Conservation (phyloP, 2,888 invertebrate genomes). For the Sinelater perroti region DNA sequence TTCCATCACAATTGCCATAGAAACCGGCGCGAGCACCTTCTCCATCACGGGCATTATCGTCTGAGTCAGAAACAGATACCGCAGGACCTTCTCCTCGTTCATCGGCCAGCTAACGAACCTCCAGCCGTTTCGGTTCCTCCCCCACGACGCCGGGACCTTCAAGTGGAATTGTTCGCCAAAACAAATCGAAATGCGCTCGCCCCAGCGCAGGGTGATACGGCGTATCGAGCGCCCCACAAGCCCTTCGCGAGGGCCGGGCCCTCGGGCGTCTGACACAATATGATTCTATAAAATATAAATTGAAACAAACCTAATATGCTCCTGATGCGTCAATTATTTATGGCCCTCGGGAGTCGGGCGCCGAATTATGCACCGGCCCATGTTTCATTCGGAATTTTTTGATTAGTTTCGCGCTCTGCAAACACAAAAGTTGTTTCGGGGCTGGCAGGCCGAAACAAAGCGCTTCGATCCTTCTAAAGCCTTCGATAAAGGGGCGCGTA, state of each 20-base stretch:
- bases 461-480: no score
- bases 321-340: conserved; percentile 54
- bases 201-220: conserved; percentile 40
- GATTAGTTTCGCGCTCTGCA: no score
- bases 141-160: no score
- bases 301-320: conserved; percentile 53
- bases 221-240: conserved; percentile 35
- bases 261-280: conserved; percentile 26
- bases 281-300: conserved; percentile 56
- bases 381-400: conserved; percentile 5
- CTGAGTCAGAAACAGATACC: conserved; percentile 34
- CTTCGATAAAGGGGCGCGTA: no score
- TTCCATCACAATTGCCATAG: conserved; percentile 23
- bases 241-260: conserved; percentile 21
- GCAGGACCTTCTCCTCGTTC: conserved; percentile 20
- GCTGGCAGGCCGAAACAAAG: no score
- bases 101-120: conserved; percentile 1
- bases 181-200: conserved; percentile 4
- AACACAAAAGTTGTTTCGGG: no score
- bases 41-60: conserved; percentile 29
- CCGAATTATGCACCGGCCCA: conserved; percentile 4
- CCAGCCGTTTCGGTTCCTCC: conserved; percentile 2
- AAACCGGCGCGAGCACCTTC: conserved; percentile 26
- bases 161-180: background rate
- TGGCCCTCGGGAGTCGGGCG: conserved; percentile 22